Evolutionary conservation across 2,113 vertebrate species (phyloP).

Genomic region (Tenebrosternarchus preto): DNA sequence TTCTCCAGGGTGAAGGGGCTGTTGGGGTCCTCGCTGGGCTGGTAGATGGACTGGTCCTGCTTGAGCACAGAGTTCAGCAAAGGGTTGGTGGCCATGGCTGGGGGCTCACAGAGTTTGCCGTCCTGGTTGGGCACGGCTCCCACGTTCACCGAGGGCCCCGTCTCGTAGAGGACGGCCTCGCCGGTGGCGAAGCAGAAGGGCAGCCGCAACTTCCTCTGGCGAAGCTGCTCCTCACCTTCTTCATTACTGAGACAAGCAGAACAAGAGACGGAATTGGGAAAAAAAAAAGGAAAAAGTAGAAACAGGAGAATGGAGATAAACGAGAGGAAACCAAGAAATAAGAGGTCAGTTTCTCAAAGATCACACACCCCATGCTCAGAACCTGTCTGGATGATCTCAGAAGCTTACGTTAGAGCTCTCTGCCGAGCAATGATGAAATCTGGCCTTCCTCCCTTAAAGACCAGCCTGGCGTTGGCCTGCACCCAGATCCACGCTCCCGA

Average conservation of each 20-base stretch:
- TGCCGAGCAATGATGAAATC: conserved; percentile 79
- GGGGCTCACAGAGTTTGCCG: conserved; percentile 40
- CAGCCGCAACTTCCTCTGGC: conserved; percentile 71
- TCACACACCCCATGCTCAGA: not conserved
- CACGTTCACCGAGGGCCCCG: conserved; percentile 63
- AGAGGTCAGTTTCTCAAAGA: too few species aligned
- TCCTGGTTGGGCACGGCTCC: conserved; percentile 28
- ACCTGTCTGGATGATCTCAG: not conserved
- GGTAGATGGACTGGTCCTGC: conserved; percentile 70
- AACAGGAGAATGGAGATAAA: not conserved
- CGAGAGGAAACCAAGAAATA: too few species aligned
- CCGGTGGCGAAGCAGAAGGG: conserved; percentile 78
- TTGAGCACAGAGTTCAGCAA: conserved; percentile 74
- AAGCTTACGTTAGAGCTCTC: conserved; percentile 77
- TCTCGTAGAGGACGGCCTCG: conserved; percentile 76
- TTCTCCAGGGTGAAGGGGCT: conserved; percentile 67
- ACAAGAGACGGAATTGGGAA: not conserved
- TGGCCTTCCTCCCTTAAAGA: conserved; percentile 75
- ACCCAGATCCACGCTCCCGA: conserved; percentile 78
- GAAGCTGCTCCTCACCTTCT: conserved; percentile 80
- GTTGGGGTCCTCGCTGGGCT: not conserved
- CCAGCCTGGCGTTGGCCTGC: conserved; percentile 76
- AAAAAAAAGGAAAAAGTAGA: not conserved
- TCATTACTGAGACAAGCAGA: conserved; percentile 66
- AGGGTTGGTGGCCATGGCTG: conserved; percentile 56